Percentiles rank a stretch among this genome's conserved stretches.
Conservation (phyloP, 1,140 invertebrate genomes). For the Diabrotica virgifera region DNA sequence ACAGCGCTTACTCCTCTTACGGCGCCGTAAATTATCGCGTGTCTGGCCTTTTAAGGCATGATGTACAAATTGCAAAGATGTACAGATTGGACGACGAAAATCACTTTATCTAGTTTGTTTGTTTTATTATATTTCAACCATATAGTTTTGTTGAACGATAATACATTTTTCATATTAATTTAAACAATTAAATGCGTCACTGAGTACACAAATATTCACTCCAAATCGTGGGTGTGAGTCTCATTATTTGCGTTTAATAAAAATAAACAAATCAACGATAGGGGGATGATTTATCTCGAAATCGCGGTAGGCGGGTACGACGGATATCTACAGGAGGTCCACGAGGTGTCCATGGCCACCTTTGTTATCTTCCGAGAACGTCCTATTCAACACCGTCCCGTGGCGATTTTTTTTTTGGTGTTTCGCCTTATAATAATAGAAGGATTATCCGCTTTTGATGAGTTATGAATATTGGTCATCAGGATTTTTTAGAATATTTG, state of each 20-base stretch:
- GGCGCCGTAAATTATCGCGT: too few relatives aligned
- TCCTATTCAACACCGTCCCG: constrained; percentile 14
- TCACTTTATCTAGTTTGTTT: too few relatives aligned
- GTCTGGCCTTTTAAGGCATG: too few relatives aligned
- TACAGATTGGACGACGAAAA: too few relatives aligned
- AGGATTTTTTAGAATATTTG: not conserved
- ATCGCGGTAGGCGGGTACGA: constrained; percentile 15
- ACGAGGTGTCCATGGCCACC: constrained; percentile 9
- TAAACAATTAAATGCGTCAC: too few relatives aligned
- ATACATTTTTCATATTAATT: too few relatives aligned
- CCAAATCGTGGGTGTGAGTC: constrained; percentile 6
- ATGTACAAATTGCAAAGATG: too few relatives aligned
- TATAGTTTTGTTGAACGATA: too few relatives aligned
- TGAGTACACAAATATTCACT: not conserved
- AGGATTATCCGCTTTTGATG: constrained; percentile 13
- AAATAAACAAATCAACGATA: constrained; percentile 15
- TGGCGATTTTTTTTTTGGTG: not conserved
- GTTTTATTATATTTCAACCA: too few relatives aligned
- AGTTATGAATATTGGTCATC: constrained; percentile 14
- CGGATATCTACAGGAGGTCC: constrained; percentile 11
- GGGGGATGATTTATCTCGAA: constrained; percentile 13
- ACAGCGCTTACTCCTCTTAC: too few relatives aligned
- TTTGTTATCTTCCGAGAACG: constrained; percentile 17
- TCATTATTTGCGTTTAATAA: constrained; percentile 9
- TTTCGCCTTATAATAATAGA: not conserved